phyloP scores from a whole-genome alignment of 2,888 invertebrate genomes.

The Stegana nigrithorax region DNA sequence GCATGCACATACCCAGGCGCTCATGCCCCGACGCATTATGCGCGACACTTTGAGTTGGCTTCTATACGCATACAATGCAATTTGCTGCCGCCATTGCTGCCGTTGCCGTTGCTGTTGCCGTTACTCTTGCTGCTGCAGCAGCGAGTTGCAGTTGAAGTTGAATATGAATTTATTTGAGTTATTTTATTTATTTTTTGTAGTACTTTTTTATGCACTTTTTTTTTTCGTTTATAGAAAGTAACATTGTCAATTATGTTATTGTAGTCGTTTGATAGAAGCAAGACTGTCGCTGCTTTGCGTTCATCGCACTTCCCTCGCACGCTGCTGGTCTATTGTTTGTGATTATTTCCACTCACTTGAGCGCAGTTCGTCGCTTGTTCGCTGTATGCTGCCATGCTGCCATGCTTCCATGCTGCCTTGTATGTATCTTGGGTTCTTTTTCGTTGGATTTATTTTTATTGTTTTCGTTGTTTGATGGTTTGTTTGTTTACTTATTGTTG shows the following conservation, averaged over 20 bases:
- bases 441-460: constrained; percentile 34
- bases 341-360: constrained; percentile 58
- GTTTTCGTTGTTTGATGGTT: constrained; percentile 32
- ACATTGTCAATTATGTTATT: constrained; percentile 51
- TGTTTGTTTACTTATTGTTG: neutral
- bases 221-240: constrained; percentile 20
- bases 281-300: neutral
- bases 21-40: constrained; percentile 12
- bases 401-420: neutral
- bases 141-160: no score
- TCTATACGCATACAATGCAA: neutral
- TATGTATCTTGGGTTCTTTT: no score
- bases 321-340: constrained; percentile 40
- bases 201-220: constrained; percentile 5
- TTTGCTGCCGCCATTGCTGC: neutral
- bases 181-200: neutral
- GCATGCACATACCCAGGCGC: neutral
- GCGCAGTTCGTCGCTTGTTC: constrained; percentile 23
- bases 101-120: neutral
- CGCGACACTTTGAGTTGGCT: constrained; percentile 19
- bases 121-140: neutral
- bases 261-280: constrained; percentile 46
- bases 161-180: neutral
- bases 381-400: no score
- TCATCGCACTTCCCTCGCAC: neutral